phyloP scores from a whole-genome alignment of 2,797 vertebrate species.

The Aphelocoma californica region DNA sequence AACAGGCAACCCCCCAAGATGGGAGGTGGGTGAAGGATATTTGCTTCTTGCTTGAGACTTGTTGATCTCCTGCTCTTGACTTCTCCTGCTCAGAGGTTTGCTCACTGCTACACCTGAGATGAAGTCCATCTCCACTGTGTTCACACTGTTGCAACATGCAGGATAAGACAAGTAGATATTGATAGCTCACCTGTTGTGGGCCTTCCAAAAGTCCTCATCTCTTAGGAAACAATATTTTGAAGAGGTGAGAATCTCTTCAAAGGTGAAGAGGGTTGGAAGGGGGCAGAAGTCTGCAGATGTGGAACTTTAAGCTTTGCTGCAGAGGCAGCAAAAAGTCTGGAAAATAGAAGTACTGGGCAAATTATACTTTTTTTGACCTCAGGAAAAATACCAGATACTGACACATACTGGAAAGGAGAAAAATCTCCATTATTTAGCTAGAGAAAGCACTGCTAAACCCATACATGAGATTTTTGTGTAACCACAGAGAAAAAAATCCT shows the following conservation, averaged over 20 bases:
- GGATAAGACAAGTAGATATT: background rate
- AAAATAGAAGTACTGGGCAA: background rate
- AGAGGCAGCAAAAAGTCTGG: background rate
- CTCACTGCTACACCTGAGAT: no score
- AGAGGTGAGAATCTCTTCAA: background rate
- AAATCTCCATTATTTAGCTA: background rate
- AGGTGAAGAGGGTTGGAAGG: background rate
- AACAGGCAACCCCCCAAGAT: background rate
- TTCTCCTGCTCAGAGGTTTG: background rate
- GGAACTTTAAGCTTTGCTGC: background rate
- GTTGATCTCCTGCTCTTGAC: background rate
- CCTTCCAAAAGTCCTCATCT: background rate
- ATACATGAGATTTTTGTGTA: background rate
- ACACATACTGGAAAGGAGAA: background rate
- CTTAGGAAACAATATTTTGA: background rate
- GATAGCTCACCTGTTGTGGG: rapidly evolving
- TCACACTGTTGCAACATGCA: background rate
- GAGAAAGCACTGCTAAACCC: background rate
- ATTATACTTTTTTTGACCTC: background rate
- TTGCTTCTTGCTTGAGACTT: background rate
- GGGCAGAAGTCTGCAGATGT: background rate
- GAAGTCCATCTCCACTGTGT: background rate
- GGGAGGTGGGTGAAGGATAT: background rate
- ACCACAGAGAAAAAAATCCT: background rate
- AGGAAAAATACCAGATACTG: background rate